Evolutionary conservation across 2,113 vertebrate species (phyloP).

Genomic region (Epinephelus cyanopodus): DNA sequence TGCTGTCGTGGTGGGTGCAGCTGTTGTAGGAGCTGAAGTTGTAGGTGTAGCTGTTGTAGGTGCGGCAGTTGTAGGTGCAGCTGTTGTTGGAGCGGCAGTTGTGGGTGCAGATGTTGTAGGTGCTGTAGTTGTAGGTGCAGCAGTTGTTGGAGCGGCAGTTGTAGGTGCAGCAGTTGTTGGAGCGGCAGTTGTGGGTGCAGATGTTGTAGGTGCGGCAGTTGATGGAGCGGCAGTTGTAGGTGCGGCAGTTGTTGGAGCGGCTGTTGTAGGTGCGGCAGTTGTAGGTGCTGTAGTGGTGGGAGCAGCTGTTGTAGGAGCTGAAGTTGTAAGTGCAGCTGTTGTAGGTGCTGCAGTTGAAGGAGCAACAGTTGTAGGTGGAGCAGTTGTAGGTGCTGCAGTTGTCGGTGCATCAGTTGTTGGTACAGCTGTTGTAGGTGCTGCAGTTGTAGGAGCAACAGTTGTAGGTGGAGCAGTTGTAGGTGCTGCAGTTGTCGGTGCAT

Average conservation of each 20-base stretch:
- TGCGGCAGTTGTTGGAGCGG: neutral
- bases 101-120: neutral
- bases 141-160: neutral
- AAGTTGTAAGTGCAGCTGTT: neutral
- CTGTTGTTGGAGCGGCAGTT: neutral
- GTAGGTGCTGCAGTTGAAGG: neutral
- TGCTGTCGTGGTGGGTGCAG: neutral
- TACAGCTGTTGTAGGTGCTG: fast-evolving
- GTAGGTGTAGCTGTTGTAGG: neutral
- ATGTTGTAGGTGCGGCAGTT: neutral
- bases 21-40: neutral
- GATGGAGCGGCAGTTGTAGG: neutral
- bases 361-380: too few species aligned
- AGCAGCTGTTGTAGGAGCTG: neutral
- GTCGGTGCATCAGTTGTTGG: neutral
- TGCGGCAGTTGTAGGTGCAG: neutral
- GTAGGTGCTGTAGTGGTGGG: neutral
- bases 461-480: neutral
- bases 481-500: neutral
- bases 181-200: neutral
- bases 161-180: neutral
- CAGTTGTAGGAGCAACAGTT: neutral
- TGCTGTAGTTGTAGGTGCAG: neutral
- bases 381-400: neutral
- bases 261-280: neutral